Base-by-base conservation (phyloP, 2,797 vertebrate genomes). In the Taenioides sp. region DNA sequence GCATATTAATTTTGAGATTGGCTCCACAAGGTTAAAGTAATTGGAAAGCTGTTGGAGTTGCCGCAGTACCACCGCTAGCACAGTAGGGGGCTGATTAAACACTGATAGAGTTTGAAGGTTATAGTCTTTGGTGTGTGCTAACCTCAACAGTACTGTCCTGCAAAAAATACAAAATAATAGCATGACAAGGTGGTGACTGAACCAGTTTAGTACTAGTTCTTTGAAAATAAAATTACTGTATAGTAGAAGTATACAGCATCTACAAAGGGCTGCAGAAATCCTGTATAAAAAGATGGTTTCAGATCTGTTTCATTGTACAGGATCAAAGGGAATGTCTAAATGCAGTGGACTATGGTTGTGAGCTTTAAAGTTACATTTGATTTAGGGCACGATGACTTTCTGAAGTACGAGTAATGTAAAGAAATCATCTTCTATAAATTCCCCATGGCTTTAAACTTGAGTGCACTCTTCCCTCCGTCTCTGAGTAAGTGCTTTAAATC, bases 401-500 rank as follows among this genome's bases (percentile, higher is more conserved):
- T 52, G 65, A 66, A 66, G 65, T 20, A 31, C 9, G 17, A 25
- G 67, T 58, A 58, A 69, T 59, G 23, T 58, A 58, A 69, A 58
- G 66, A 67, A 67, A 67, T 69, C n/a, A 25, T 43, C 31, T 69
- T 27, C 52, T 7, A 52, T 66, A 31, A 52, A 66, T 66, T 52
- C 31, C 58, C 23, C 22, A 34, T 9, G 2, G 3, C 28, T 61
- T 63, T 50, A n/a, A 37, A 67, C 65, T 31, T 83, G 71, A 79
- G 54, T 72, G 37, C 67, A 75, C 62, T 57, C 27, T 61, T 16
- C 34, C 25, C n/a, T 47, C 72, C 75, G 25, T 50, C 65, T 80
- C 81, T 78, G 70, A 78, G 57, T 70, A 63, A 72, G 77, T 65
- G 49, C 75, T 55, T 78, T 34, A 40, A 77, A 43, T 84, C 81